These are phyloP conservation scores for Pocillopora meandrina DNA, from an alignment of 92 coral and sea anemone species.

Conservation along the genomic window DNA sequence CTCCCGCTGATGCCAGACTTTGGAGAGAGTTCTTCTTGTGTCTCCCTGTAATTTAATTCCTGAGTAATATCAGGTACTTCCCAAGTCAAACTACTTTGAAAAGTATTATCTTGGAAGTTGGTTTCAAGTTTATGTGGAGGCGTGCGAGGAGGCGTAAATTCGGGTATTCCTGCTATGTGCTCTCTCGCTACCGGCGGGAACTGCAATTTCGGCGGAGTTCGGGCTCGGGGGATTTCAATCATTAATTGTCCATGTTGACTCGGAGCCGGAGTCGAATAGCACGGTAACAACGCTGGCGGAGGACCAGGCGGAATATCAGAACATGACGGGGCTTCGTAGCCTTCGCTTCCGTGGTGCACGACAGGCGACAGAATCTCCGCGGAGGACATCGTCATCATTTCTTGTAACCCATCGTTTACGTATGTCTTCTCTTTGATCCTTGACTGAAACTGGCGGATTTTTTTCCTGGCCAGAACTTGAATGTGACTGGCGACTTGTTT, in stretches of 20 bases:
- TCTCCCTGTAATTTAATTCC: slow-evolving; percentile 64
- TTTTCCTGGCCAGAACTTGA: slow-evolving; percentile 96
- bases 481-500: slow-evolving; percentile 99
- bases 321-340: slow-evolving; percentile 28
- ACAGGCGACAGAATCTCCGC: slow-evolving; percentile 87
- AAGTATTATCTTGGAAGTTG: slow-evolving; percentile 56
- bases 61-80: slow-evolving; percentile 87
- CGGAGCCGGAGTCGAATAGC: slow-evolving; percentile 34
- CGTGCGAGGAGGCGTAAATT: slow-evolving; percentile 57
- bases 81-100: slow-evolving; percentile 82
- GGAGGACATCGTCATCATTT: slow-evolving; percentile 88
- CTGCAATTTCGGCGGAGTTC: slow-evolving; percentile 71
- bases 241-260: slow-evolving; percentile 28
- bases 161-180: slow-evolving; percentile 18
- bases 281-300: slow-evolving; percentile 33
- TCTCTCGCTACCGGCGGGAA: slow-evolving; percentile 46
- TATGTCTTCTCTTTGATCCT: slow-evolving; percentile 78
- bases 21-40: slow-evolving; percentile 14
- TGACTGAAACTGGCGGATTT: slow-evolving; percentile 88
- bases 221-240: slow-evolving; percentile 46
- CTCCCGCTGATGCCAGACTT: slow-evolving; percentile 12
- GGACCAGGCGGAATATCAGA: slow-evolving; percentile 31
- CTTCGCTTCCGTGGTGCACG: slow-evolving; percentile 57
- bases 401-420: slow-evolving; percentile 77
- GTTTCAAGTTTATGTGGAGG: slow-evolving; percentile 69